These are phyloP conservation scores for Andrena flavipes DNA, from an alignment of 2,888 invertebrate genomes.

Conservation along the genomic window DNA sequence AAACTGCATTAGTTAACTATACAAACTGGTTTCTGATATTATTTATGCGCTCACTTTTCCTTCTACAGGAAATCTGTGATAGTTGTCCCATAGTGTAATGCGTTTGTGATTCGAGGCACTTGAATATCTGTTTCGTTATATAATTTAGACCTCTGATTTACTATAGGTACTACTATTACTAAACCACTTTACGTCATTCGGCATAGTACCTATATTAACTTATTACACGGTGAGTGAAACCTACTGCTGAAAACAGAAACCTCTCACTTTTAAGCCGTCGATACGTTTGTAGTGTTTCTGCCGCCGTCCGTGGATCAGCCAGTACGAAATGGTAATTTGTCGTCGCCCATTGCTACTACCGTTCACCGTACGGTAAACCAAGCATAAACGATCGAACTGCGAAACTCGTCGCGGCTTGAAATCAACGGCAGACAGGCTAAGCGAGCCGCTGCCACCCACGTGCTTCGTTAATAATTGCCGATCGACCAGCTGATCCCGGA, in stretches of 20 bases:
- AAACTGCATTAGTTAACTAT: background rate
- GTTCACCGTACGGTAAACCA: conserved; percentile 26
- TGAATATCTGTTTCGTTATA: too few relatives aligned
- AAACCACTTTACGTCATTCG: too few relatives aligned
- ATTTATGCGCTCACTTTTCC: background rate
- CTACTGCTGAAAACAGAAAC: too few relatives aligned
- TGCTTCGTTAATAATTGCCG: conserved; percentile 54
- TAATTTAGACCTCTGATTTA: too few relatives aligned
- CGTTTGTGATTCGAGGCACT: background rate
- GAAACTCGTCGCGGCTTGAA: conserved; percentile 42
- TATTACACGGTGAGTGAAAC: too few relatives aligned
- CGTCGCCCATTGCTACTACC: background rate
- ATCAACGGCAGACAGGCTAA: conserved; percentile 46
- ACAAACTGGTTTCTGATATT: background rate
- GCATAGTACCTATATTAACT: too few relatives aligned
- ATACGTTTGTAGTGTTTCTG: background rate
- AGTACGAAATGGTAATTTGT: conserved; percentile 5
- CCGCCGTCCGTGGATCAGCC: background rate
- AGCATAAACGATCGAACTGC: conserved; percentile 29
- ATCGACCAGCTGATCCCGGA: conserved; percentile 65
- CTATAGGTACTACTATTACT: too few relatives aligned
- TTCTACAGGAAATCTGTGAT: background rate
- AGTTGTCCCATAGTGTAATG: background rate
- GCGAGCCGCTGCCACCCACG: conserved; percentile 53
- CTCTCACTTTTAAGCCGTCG: background rate